Evolutionary conservation across 1,140 invertebrate species (phyloP).

Genomic region (Lanistes nyassanus): DNA sequence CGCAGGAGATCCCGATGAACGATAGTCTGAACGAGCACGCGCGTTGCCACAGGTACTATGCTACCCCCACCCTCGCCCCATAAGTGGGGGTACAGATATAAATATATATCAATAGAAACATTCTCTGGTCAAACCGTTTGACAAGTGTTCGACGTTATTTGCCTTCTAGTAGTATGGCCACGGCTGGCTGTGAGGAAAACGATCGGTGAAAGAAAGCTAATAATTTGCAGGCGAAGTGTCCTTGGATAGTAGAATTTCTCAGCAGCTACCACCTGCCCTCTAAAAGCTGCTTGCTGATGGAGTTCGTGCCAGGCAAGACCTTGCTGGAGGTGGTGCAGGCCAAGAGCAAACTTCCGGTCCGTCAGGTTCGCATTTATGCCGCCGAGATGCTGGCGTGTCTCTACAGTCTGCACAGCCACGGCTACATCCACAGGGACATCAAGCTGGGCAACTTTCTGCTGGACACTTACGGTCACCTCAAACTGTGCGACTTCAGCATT

Average conservation of each 20-base stretch:
- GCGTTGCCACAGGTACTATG: too few species aligned
- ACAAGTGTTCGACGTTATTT: too few species aligned
- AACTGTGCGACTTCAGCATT: slow-evolving; percentile 12
- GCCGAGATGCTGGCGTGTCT: slow-evolving; percentile 14
- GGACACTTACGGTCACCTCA: neutral
- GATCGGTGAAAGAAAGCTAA: too few species aligned
- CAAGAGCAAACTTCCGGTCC: neutral
- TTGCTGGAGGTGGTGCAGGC: neutral
- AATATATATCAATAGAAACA: too few species aligned
- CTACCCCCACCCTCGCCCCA: too few species aligned
- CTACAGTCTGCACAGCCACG: neutral
- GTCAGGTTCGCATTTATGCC: neutral
- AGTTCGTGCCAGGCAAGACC: neutral
- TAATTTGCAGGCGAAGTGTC: neutral
- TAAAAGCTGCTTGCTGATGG: neutral
- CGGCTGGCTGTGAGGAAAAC: too few species aligned
- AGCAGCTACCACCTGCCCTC: neutral
- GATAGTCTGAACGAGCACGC: too few species aligned
- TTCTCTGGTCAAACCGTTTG: too few species aligned
- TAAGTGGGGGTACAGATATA: too few species aligned
- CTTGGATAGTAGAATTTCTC: slow-evolving; percentile 19
- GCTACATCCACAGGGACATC: slow-evolving; percentile 26
- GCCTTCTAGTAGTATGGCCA: too few species aligned
- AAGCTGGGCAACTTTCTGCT: slow-evolving; percentile 23
- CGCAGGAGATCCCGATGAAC: too few species aligned